Evolutionary conservation across 2,888 invertebrate genomes (phyloP), one percentile per base, ranked within the genome.

Genomic region (Antitype chi): DNA sequence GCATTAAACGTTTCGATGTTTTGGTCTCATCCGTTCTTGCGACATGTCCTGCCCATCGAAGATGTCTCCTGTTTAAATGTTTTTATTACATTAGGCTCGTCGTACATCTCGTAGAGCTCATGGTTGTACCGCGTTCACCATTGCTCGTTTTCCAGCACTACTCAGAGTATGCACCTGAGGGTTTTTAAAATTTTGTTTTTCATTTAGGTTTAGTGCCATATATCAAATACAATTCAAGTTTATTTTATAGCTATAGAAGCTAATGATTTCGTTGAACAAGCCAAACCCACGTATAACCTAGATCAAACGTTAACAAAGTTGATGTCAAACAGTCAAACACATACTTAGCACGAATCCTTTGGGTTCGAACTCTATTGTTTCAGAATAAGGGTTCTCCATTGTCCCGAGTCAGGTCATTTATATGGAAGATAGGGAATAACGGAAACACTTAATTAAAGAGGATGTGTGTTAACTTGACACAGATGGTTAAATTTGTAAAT

Each of bases 301-400:
- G 8, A 25, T 78, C 55, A 78, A 70, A 15, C 8, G 49, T 38
- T 55, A 13, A 52, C 62, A 49, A 49, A 49, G 25, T n/a, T 55
- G 20, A 63, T 43, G 38, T 55, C 38, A 63, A 63, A 78, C n/a
- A 70, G 38, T 55, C 38, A 63, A 63, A 78, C n/a, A 70, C 47
- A 63, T n/a, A 78, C 47, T 70, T 78, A 63, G 1, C 55, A 55
- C 38, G 23, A n/a, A 49, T 43, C 63, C 38, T 57, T 43, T 71
- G 20, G 63, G 15, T 52, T 72, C 4, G 23, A 47, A 64, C 23
- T 63, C 57, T 43, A 57, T 79, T 78, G 72, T 78, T 63, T 57
- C 2, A 57, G 25, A 72, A 23, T 52, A 77, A 64, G 43, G 79
- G 79, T 64, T 20, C 2, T 2, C 71, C 1, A 57, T 78, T 78